Percentiles rank a stretch among this genome's conserved stretches.
Conservation (phyloP, 2,113 vertebrate species). For the Eidolon helvum region DNA sequence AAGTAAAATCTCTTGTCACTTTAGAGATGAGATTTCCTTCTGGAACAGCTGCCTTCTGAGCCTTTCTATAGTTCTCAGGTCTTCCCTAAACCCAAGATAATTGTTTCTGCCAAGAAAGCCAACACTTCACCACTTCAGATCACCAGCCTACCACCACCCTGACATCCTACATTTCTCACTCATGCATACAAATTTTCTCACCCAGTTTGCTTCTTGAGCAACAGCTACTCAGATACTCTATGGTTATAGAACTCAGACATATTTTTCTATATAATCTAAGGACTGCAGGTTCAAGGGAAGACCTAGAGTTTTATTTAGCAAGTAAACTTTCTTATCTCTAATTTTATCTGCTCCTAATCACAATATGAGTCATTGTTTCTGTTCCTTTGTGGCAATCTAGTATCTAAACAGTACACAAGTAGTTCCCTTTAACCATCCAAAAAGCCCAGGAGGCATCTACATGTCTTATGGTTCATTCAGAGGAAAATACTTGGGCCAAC, state of each 20-base stretch:
- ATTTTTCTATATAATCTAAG: constrained; percentile 16
- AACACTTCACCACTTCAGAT: neutral
- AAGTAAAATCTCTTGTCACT: constrained; percentile 46
- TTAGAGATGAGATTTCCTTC: constrained; percentile 48
- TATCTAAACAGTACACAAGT: neutral
- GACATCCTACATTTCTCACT: neutral
- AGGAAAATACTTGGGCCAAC: neutral
- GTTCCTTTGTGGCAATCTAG: neutral
- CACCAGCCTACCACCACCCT: neutral
- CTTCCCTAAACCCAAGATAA: constrained; percentile 4
- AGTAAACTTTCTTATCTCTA: neutral
- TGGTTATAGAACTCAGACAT: neutral
- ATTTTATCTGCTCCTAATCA: neutral
- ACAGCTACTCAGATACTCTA: neutral
- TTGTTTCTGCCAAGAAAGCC: constrained; percentile 19
- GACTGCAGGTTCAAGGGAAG: neutral
- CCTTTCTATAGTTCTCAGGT: neutral
- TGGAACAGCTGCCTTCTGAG: constrained; percentile 24
- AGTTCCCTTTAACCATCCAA: neutral
- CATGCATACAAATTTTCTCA: neutral
- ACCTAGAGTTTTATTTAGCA: neutral
- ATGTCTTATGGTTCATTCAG: neutral
- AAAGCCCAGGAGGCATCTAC: neutral
- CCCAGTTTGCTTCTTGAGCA: neutral
- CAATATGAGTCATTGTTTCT: constrained; percentile 27